phyloP scores from a whole-genome alignment of 2,113 vertebrate genomes.

The Okapia johnstoni region DNA sequence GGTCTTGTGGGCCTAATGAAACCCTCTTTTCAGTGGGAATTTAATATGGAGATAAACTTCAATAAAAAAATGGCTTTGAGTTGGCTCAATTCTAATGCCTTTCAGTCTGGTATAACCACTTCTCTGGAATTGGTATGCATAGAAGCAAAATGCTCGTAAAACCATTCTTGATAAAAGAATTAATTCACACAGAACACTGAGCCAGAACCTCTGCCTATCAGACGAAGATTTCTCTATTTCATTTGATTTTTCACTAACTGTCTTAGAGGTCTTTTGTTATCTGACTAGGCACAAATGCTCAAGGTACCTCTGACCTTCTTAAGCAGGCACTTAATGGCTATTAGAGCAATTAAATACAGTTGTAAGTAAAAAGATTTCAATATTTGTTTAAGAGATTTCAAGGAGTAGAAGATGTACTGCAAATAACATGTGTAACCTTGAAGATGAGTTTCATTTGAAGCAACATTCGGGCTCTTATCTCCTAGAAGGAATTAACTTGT shows the following conservation, averaged over 20 bases:
- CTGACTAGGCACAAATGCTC: not conserved
- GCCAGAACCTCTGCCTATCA: slow-evolving; percentile 34
- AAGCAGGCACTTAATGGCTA: not conserved
- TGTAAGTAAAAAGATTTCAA: not conserved
- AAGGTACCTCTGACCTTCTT: slow-evolving; percentile 62
- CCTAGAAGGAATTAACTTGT: not conserved
- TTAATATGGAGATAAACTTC: slow-evolving; percentile 73
- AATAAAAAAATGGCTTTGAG: slow-evolving; percentile 59
- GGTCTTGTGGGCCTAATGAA: slow-evolving; percentile 67
- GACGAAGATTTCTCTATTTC: not conserved
- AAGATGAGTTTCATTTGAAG: not conserved
- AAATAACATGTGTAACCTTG: not conserved
- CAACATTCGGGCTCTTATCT: not conserved
- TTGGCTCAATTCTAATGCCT: slow-evolving; percentile 61
- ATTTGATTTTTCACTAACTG: slow-evolving; percentile 37
- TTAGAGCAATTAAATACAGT: not conserved
- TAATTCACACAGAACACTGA: slow-evolving; percentile 30
- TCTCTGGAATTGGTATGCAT: slow-evolving; percentile 40
- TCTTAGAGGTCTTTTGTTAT: slow-evolving; percentile 48
- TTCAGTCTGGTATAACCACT: not conserved
- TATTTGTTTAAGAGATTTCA: not conserved
- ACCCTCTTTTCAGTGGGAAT: slow-evolving; percentile 61
- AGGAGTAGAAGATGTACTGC: not conserved
- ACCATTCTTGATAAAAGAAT: slow-evolving; percentile 57
- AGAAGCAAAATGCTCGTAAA: slow-evolving; percentile 43